Evolutionary conservation across 2,797 vertebrate genomes (phyloP).

Genomic region (Columba guinea): DNA sequence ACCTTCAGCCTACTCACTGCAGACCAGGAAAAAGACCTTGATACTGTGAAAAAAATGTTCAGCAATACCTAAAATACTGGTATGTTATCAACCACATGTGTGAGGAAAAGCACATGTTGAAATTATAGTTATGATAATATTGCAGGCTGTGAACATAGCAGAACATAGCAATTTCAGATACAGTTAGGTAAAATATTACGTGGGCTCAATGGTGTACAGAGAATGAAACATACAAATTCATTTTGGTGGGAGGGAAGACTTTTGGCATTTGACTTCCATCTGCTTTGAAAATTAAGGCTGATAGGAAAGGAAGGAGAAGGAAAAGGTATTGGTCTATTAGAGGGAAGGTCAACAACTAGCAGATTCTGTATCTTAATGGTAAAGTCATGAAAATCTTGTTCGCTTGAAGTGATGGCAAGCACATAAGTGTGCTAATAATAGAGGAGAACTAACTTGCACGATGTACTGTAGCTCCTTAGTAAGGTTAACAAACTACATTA

Average conservation of each 20-base stretch:
- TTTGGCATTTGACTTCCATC: neutral
- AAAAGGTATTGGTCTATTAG: neutral
- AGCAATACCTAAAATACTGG: neutral
- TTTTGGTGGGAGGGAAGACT: neutral
- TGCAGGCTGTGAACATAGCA: neutral
- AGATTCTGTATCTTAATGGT: slow-evolving; percentile 14
- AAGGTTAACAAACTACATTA: slow-evolving; percentile 82
- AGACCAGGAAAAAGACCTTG: neutral
- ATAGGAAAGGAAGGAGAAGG: neutral
- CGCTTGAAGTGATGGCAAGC: slow-evolving; percentile 37
- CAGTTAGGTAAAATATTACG: neutral
- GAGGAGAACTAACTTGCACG: slow-evolving; percentile 56
- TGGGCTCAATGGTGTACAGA: neutral
- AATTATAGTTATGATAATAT: neutral
- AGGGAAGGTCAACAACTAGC: slow-evolving; percentile 9
- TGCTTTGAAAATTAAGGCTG: neutral
- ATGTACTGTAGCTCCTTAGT: slow-evolving; percentile 64
- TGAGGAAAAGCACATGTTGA: neutral
- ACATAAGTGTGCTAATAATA: slow-evolving; percentile 59
- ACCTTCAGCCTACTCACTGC: neutral
- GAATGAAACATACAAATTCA: neutral
- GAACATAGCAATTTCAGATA: neutral
- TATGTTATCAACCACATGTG: neutral
- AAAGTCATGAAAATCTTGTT: slow-evolving; percentile 51
- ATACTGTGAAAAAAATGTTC: neutral